Percentiles rank a stretch among this genome's conserved stretches.
These are phyloP conservation scores for Gobiocypris rarus DNA, from an alignment of 2,113 vertebrate genomes.

Conservation along the genomic window DNA sequence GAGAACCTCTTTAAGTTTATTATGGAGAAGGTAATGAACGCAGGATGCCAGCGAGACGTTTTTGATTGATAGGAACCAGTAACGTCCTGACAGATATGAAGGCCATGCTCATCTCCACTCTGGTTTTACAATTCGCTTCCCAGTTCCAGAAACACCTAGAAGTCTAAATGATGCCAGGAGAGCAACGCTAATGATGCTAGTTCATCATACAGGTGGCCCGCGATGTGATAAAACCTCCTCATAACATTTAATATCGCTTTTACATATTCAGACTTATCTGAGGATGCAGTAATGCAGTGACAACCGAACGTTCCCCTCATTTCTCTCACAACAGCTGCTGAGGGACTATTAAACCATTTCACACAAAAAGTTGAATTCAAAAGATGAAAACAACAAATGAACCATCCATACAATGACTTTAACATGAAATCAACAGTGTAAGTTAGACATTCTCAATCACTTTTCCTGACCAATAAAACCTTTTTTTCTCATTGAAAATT, in stretches of 20 bases:
- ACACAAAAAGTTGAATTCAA: not conserved
- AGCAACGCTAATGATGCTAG: conserved; percentile 52
- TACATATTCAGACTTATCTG: conserved; percentile 21
- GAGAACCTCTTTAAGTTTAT: not conserved
- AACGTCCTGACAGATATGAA: conserved; percentile 25
- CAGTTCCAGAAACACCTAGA: conserved; percentile 37
- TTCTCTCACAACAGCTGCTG: conserved; percentile 12
- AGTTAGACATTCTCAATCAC: not conserved
- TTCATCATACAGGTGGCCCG: conserved; percentile 46
- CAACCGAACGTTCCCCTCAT: not conserved
- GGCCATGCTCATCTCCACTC: conserved; percentile 7
- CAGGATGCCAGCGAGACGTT: not conserved
- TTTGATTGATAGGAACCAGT: conserved; percentile 45
- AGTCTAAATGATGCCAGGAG: conserved; percentile 39
- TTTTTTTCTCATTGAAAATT: not conserved
- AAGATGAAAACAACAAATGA: not conserved
- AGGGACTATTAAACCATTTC: conserved; percentile 7
- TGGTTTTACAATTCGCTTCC: conserved; percentile 47
- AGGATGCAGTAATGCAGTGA: not conserved
- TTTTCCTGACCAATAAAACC: not conserved
- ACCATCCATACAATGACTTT: not conserved
- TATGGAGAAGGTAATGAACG: not conserved
- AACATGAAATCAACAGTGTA: not conserved
- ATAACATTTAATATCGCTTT: conserved; percentile 31
- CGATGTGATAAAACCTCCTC: conserved; percentile 22